phyloP scores from a whole-genome alignment of 1,140 invertebrate genomes.

The Kradibia gibbosae region DNA sequence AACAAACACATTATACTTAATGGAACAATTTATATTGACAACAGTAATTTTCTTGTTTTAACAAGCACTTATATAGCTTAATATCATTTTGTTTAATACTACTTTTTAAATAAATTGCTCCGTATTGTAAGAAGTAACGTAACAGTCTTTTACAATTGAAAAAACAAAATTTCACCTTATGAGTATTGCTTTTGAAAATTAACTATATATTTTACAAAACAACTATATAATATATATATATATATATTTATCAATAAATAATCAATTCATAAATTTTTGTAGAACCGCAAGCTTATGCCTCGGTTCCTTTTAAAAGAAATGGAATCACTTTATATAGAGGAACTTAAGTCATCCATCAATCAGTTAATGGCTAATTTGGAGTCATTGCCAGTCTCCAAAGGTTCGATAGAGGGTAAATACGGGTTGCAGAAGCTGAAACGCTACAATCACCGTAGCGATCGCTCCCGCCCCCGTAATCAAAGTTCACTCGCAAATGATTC shows the following conservation, averaged over 20 bases:
- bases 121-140: too few species aligned
- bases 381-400: slow-evolving; percentile 97
- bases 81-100: background rate
- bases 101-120: background rate
- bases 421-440: slow-evolving; percentile 95
- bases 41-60: background rate
- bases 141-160: too few species aligned
- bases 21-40: background rate
- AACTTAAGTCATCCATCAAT: slow-evolving; percentile 97
- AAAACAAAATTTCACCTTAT: too few species aligned
- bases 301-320: slow-evolving; percentile 99
- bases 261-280: slow-evolving; percentile 48
- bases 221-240: too few species aligned
- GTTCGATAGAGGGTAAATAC: slow-evolving; percentile 97
- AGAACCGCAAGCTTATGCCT: slow-evolving; percentile 98
- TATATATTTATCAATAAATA: background rate
- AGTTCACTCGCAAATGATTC: slow-evolving; percentile 93
- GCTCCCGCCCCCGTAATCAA: slow-evolving; percentile 77
- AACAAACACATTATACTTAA: background rate
- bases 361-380: slow-evolving; percentile 98
- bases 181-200: too few species aligned
- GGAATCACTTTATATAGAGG: slow-evolving; percentile 99
- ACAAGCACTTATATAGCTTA: background rate
- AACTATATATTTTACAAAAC: too few species aligned
- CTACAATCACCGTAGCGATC: slow-evolving; percentile 85